Base-by-base conservation (phyloP, 2,797 vertebrate species). In the Melopsittacus undulatus region DNA sequence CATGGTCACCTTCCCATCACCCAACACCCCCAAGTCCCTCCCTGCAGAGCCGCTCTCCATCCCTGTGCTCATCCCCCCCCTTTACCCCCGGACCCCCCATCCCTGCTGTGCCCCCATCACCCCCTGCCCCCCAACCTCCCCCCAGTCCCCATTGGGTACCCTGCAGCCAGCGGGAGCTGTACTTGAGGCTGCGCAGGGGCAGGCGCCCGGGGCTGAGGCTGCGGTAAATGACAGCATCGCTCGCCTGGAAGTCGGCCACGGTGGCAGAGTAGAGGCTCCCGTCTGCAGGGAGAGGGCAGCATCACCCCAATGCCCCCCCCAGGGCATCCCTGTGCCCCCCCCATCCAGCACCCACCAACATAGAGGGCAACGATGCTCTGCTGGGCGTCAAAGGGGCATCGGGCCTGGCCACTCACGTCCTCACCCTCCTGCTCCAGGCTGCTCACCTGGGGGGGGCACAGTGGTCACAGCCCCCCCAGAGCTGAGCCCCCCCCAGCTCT, bases 151-250 rank as follows among this genome's bases (percentile, higher is more conserved):
- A 10, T 7, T 9, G n/a, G 86, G 78, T 34, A 40, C 99, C 99
- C 99, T 99, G 97, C 56, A 99, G 97, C 99, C 99, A 99, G 87
- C 99, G 99, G 94, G 99, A 99, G 98, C 99, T 99, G 32, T 99
- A 99, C 95, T 99, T 99, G 92, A 99, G 98, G 0, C 98, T 99
- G 36, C 99, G 98, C 54, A 99, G 98, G 2, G 99, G 98, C 0
- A 98, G 98, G 27, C 98, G 98, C 34, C 98, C 98, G 43, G 99
- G 98, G 63, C 99, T 99, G n/a, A 99, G 98, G 96, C 99, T 99
- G 85, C 99, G 97, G 95, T 99, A 99, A 83, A 99, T 99, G 24
- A 99, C 98, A 0, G 99, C 98, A 5, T 99, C 99, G 7, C 99
- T 99, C 6, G 99, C 99, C 97, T 99, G 97, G 98, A 99, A 99